These are phyloP conservation scores for Patella vulgata DNA, from an alignment of 1,140 invertebrate species.

Conservation along the genomic window DNA sequence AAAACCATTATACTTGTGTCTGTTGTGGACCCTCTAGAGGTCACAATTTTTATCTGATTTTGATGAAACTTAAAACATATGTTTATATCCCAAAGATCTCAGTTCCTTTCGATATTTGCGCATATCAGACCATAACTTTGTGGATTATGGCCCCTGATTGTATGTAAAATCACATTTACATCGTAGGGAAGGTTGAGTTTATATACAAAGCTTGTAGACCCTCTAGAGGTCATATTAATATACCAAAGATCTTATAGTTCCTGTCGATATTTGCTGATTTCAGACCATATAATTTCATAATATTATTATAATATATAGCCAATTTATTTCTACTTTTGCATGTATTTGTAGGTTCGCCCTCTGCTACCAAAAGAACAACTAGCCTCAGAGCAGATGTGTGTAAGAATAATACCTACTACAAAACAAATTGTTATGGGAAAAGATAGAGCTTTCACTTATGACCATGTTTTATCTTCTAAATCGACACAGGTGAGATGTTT, in stretches of 20 bases:
- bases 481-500: conserved; percentile 71
- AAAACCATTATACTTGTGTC: too few species aligned
- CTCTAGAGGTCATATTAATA: neutral
- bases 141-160: too few species aligned
- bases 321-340: too few species aligned
- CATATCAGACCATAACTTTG: too few species aligned
- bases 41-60: too few species aligned
- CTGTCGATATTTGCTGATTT: neutral
- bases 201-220: too few species aligned
- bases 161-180: too few species aligned
- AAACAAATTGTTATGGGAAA: conserved; percentile 92
- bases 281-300: neutral
- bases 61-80: too few species aligned
- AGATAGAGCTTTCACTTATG: conserved; percentile 89
- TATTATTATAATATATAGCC: neutral
- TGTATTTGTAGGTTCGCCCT: conserved; percentile 61
- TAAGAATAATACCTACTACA: conserved; percentile 47
- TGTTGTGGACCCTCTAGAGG: too few species aligned
- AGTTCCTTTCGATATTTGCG: too few species aligned
- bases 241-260: neutral
- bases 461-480: conserved; percentile 81
- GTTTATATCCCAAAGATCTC: too few species aligned
- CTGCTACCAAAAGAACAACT: conserved; percentile 62
- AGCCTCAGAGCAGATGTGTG: conserved; percentile 60
- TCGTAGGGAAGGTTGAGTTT: neutral